These are phyloP conservation scores for Alces alces DNA, from an alignment of 2,113 vertebrate species.

Conservation along the genomic window DNA sequence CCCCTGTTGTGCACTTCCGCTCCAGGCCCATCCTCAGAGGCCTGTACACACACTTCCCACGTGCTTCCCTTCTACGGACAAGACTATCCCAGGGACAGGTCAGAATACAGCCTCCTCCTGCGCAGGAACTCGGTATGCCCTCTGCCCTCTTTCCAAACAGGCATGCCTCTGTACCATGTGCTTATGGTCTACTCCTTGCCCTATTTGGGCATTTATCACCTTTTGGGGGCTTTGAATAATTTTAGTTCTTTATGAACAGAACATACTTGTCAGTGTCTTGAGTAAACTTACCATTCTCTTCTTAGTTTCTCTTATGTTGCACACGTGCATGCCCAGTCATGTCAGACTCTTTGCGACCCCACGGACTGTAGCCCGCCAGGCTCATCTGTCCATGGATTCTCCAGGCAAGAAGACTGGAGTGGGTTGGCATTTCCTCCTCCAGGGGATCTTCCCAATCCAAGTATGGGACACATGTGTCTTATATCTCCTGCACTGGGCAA, in stretches of 20 bases:
- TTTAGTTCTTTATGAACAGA: background rate
- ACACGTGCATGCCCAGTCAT: background rate
- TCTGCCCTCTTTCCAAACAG: background rate
- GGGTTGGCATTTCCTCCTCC: background rate
- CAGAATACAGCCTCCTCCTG: background rate
- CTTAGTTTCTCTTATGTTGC: background rate
- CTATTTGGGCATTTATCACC: background rate
- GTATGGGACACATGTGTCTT: fast-evolving
- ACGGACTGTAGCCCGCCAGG: background rate
- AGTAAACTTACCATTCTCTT: background rate
- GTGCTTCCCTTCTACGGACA: background rate
- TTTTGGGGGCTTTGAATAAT: background rate
- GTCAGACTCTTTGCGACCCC: background rate
- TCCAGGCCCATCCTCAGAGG: background rate
- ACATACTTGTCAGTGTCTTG: background rate
- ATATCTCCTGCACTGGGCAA: background rate
- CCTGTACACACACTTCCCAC: background rate
- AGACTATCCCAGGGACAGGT: background rate
- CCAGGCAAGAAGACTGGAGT: background rate
- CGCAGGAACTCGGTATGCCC: background rate
- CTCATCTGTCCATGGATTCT: background rate
- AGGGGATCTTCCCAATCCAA: background rate
- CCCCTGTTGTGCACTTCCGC: too few relatives aligned
- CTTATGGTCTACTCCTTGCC: fast-evolving
- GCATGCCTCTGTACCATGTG: too few relatives aligned